Evolutionary conservation across 2,797 vertebrate genomes (phyloP).

Genomic region (Orientallactaga sibirica): DNA sequence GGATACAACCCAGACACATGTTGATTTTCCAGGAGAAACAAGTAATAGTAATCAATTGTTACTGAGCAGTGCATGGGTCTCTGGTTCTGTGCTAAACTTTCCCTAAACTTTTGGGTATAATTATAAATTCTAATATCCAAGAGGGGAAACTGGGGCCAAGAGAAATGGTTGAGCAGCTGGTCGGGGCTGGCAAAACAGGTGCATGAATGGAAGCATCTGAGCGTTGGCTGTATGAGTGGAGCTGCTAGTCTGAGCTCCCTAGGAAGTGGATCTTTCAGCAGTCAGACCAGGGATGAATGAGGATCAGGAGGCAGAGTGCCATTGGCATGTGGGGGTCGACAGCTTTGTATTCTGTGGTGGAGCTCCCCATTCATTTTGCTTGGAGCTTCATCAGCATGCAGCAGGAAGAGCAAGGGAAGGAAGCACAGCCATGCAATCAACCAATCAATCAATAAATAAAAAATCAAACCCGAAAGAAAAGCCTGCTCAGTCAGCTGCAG

Average conservation of each 20-base stretch:
- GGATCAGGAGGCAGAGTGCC: background rate
- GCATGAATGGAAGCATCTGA: background rate
- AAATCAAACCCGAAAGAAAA: background rate
- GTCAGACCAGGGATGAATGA: background rate
- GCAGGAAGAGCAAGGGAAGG: background rate
- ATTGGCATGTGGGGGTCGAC: background rate
- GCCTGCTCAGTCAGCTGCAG: constrained; percentile 34
- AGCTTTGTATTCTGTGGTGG: background rate
- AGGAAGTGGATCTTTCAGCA: background rate
- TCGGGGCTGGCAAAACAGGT: background rate
- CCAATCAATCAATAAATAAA: background rate
- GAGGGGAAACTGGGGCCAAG: constrained; percentile 14
- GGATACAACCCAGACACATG: background rate
- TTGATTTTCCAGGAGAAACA: background rate
- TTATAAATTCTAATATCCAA: background rate
- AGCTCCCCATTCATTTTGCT: background rate
- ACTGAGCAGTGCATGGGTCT: background rate
- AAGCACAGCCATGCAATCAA: background rate
- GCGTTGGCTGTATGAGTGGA: background rate
- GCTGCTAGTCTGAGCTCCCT: background rate
- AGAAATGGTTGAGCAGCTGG: background rate
- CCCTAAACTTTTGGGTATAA: background rate
- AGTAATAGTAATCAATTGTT: background rate
- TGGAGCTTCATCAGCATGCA: background rate
- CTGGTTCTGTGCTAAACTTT: background rate